Conservation (phyloP, 2,888 invertebrate species). For the Lasiommata megera region DNA sequence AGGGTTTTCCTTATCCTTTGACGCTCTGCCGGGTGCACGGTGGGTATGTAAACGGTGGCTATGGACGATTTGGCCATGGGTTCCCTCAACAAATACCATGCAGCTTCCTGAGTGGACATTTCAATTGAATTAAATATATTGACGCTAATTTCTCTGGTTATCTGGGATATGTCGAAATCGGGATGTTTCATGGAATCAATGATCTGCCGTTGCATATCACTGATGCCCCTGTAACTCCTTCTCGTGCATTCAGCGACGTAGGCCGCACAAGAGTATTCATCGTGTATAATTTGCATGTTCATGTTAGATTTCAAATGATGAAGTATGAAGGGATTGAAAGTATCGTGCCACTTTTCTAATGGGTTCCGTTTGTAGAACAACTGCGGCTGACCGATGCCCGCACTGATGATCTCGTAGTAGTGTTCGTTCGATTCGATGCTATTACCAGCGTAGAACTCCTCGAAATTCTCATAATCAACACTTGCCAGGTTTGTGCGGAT, state of each 20-base stretch:
- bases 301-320: constrained; percentile 36
- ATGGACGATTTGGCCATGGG: constrained; percentile 35
- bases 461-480: constrained; percentile 33
- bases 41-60: constrained; percentile 29
- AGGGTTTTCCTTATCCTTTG: constrained; percentile 43
- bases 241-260: constrained; percentile 56
- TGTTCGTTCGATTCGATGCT: constrained; percentile 38
- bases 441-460: constrained; percentile 30
- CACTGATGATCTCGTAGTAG: constrained; percentile 33
- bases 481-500: constrained; percentile 36
- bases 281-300: constrained; percentile 51
- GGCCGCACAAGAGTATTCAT: constrained; percentile 55
- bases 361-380: constrained; percentile 24
- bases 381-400: constrained; percentile 41
- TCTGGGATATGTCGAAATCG: constrained; percentile 36
- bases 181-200: constrained; percentile 41
- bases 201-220: constrained; percentile 48
- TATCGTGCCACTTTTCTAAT: neutral
- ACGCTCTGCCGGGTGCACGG: constrained; percentile 43
- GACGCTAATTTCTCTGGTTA: constrained; percentile 32
- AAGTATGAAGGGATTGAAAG: neutral
- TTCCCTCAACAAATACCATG: constrained; percentile 36
- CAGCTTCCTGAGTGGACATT: constrained; percentile 50
- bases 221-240: constrained; percentile 49
- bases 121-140: constrained; percentile 33